Evolutionary conservation across 92 coral and sea anemone genomes (phyloP).

Genomic region (Micromussa lordhowensis): DNA sequence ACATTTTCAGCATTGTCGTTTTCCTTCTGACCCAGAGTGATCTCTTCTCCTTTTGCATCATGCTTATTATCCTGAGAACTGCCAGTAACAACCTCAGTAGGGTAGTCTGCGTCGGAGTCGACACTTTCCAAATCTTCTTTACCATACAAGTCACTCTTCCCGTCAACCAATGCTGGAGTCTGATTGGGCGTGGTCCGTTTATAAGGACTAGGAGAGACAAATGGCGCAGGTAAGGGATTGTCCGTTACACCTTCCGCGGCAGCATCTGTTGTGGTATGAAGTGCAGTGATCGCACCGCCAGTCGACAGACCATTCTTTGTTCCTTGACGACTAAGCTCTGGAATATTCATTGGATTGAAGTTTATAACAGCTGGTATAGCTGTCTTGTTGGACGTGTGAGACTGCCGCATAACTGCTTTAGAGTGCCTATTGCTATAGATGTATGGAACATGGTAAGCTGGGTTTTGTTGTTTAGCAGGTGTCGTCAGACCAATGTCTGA

Average conservation of each 20-base stretch:
- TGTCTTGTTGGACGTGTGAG: slow-evolving; percentile 19
- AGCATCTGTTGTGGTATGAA: slow-evolving; percentile 52
- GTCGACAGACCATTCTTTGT: slow-evolving; percentile 59
- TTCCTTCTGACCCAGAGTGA: background rate
- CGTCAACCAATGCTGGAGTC: slow-evolving; percentile 7
- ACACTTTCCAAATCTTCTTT: slow-evolving; percentile 58
- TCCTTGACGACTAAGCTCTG: slow-evolving; percentile 65
- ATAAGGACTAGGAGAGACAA: slow-evolving; percentile 19
- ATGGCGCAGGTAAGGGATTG: slow-evolving; percentile 57
- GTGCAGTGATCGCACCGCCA: slow-evolving; percentile 56
- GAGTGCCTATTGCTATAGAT: slow-evolving; percentile 48
- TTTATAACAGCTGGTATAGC: slow-evolving; percentile 81
- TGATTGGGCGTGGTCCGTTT: slow-evolving; percentile 25
- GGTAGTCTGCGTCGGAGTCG: slow-evolving; percentile 4
- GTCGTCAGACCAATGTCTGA: slow-evolving; percentile 52
- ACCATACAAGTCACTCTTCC: background rate
- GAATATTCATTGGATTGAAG: slow-evolving; percentile 71
- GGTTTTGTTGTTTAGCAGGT: slow-evolving; percentile 57
- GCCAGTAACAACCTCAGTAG: background rate
- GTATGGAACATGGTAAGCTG: slow-evolving; percentile 58
- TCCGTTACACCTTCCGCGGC: slow-evolving; percentile 36
- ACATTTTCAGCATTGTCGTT: background rate
- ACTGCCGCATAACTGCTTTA: slow-evolving; percentile 34
- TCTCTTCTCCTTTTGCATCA: background rate
- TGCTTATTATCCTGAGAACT: background rate